Conservation (phyloP, 2,888 invertebrate genomes). For the Napeogenes inachia region DNA sequence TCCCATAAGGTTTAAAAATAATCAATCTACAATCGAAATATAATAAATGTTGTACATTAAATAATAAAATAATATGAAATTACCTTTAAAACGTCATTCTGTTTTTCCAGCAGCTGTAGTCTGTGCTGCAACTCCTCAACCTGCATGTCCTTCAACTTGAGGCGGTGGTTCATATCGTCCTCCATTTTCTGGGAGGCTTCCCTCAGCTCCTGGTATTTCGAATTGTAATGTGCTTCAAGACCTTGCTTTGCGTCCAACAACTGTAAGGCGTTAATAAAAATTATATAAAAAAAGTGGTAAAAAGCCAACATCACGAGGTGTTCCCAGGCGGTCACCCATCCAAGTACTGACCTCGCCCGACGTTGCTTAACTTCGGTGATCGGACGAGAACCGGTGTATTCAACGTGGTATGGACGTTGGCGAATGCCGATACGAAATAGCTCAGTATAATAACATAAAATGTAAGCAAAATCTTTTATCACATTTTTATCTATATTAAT, state of each 20-base stretch:
- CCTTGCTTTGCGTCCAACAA: constrained; percentile 77
- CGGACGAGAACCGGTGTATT: constrained; percentile 41
- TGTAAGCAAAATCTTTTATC: too few relatives aligned
- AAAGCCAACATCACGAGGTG: constrained; percentile 36
- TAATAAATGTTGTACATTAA: too few relatives aligned
- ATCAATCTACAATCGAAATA: too few relatives aligned
- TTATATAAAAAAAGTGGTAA: background rate
- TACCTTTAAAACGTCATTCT: constrained; percentile 59
- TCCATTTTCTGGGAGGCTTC: constrained; percentile 78
- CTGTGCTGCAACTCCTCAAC: constrained; percentile 63
- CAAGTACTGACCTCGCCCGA: constrained; percentile 40
- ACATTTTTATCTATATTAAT: too few relatives aligned
- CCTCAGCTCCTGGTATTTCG: constrained; percentile 77
- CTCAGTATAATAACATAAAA: too few relatives aligned
- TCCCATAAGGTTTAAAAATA: too few relatives aligned
- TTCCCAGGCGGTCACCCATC: constrained; percentile 56
- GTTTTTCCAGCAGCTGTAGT: constrained; percentile 57
- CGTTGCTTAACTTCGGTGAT: constrained; percentile 50
- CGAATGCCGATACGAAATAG: constrained; percentile 2
- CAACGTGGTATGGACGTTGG: constrained; percentile 38
- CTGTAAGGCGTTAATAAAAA: constrained; percentile 35
- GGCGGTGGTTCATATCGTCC: constrained; percentile 75
- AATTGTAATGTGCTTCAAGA: constrained; percentile 77
- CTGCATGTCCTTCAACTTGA: constrained; percentile 67
- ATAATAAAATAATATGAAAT: too few relatives aligned